phyloP scores from a whole-genome alignment of 2,888 invertebrate species.

The Monochamus alternatus region DNA sequence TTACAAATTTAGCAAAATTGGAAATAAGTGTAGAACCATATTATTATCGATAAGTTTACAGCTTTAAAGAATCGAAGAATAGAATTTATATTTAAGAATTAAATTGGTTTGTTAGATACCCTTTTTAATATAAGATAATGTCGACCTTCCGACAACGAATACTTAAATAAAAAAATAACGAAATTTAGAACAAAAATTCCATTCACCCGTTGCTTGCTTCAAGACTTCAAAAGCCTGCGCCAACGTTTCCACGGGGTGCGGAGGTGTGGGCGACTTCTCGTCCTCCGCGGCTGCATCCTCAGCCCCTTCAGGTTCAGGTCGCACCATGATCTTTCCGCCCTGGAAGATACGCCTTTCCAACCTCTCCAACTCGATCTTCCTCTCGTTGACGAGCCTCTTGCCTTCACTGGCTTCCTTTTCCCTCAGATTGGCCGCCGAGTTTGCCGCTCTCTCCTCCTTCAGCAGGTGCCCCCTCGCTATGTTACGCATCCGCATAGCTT shows the following conservation, averaged over 20 bases:
- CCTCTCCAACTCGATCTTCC: slow-evolving; percentile 82
- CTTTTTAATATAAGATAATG: no score
- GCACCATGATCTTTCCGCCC: slow-evolving; percentile 70
- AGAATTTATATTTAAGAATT: no score
- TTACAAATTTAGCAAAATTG: no score
- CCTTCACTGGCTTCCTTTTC: slow-evolving; percentile 78
- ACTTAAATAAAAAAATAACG: no score
- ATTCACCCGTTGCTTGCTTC: slow-evolving; percentile 81
- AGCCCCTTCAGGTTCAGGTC: slow-evolving; percentile 65
- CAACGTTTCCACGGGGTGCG: slow-evolving; percentile 71
- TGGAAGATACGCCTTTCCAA: slow-evolving; percentile 85
- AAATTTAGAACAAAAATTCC: no score
- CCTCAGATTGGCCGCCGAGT: slow-evolving; percentile 79
- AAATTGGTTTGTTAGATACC: no score
- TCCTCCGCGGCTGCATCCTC: slow-evolving; percentile 68
- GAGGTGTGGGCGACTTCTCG: slow-evolving; percentile 58
- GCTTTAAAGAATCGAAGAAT: no score
- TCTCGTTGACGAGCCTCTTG: slow-evolving; percentile 80
- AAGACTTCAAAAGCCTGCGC: slow-evolving; percentile 82
- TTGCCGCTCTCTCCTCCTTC: slow-evolving; percentile 81
- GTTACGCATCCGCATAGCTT: slow-evolving; percentile 82
- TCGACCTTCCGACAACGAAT: no score
- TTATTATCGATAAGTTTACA: no score
- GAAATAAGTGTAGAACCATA: no score
- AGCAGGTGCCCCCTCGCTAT: slow-evolving; percentile 80